Conservation (phyloP, 1,140 invertebrate genomes). For the Phymastichus coffea region DNA sequence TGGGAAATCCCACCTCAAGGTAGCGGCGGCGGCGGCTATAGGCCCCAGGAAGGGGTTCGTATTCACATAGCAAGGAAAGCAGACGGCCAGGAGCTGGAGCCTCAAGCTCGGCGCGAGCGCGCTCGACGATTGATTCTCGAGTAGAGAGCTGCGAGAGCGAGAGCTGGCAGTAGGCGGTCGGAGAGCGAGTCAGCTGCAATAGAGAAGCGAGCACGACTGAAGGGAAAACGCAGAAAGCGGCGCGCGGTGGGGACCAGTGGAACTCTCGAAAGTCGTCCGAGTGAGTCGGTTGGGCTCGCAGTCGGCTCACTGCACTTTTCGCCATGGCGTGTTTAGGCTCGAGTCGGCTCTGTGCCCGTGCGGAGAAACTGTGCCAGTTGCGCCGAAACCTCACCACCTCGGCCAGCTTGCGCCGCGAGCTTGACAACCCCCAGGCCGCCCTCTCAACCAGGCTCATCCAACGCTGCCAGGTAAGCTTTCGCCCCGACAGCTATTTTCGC, state of each 20-base stretch:
- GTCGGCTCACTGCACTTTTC: constrained; percentile 62
- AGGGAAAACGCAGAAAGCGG: no score
- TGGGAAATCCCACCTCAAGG: no score
- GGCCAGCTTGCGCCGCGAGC: not conserved
- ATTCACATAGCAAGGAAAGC: no score
- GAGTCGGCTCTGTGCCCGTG: constrained; percentile 72
- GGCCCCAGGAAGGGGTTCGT: no score
- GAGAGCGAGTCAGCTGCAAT: no score
- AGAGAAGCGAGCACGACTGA: no score
- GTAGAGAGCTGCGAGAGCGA: no score
- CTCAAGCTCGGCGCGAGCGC: not conserved
- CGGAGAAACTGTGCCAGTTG: constrained; percentile 73
- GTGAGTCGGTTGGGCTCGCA: constrained; percentile 26
- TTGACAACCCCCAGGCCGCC: not conserved
- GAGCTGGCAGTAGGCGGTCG: no score
- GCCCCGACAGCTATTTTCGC: not conserved
- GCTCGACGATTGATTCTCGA: no score
- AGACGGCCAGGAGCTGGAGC: not conserved
- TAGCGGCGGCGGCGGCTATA: no score
- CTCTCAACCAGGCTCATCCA: not conserved
- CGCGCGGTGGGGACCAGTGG: constrained; percentile 12
- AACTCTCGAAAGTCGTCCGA: constrained; percentile 14
- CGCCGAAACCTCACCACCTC: constrained; percentile 48
- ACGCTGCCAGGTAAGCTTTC: constrained; percentile 1
- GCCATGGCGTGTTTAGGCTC: constrained; percentile 74